Evolutionary conservation across 2,797 vertebrate species (phyloP).

Genomic region (Caiman crocodilus): DNA sequence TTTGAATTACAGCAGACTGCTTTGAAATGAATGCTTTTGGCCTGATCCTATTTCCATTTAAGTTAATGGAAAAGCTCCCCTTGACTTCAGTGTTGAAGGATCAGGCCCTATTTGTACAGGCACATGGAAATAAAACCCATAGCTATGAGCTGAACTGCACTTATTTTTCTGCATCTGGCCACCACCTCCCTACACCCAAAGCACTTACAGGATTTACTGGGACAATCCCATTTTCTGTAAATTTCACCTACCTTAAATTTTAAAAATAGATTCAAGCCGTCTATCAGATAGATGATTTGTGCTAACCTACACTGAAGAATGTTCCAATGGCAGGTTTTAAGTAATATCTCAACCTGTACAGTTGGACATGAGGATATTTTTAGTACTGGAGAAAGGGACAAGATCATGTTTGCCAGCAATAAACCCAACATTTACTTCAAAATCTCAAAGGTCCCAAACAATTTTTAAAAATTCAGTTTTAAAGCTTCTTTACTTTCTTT

Average conservation of each 20-base stretch:
- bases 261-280: neutral
- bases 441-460: neutral
- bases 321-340: neutral
- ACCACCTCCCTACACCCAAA: neutral
- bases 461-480: neutral
- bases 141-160: neutral
- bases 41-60: neutral
- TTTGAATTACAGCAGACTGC: neutral
- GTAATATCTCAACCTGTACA: neutral
- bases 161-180: neutral
- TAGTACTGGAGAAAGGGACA: neutral
- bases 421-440: accelerated
- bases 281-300: too few species aligned
- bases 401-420: neutral
- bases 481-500: neutral
- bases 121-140: neutral
- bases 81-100: neutral
- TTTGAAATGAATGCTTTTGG: neutral
- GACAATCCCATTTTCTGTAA: neutral
- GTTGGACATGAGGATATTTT: neutral
- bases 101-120: neutral
- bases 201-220: neutral
- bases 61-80: neutral
- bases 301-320: neutral
- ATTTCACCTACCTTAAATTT: neutral